Evolutionary conservation across 2,797 vertebrate species (phyloP), one percentile per base, ranked within the genome.

Genomic region (Sandelia bainsii): DNA sequence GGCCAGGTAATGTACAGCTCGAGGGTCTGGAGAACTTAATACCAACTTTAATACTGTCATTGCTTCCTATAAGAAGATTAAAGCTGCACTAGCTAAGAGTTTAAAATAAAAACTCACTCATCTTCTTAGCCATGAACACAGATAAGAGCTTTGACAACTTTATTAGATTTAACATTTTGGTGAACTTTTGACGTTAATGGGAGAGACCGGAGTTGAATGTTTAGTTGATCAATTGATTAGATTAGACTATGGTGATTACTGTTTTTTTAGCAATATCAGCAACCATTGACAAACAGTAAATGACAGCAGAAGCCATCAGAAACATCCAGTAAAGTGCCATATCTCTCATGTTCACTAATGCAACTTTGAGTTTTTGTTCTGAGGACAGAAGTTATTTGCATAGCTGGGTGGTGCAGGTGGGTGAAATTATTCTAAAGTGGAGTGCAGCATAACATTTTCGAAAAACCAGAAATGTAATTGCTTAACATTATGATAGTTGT

Each of bases 1-100:
- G 89, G 96, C 95, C 71, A 96, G 98, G 98, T 99, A 89, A 78
- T 89, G 40, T 2, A 20, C 54, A 62, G 56, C 69, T 22, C 4
- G 27, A 50, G 42, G 8, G 17, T 11, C 13, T 13, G 50, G 0
- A 23, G 22, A 51, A 13, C 0, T 0, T 0, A 44, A 3, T 17
- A 6, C 17, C 17, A 7, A 6, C 7, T 14, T 44, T 42, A 8
- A 37, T 11, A 14, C 1, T 1, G 9, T 46, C 22, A 42, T 29
- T 48, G 10, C 10, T 48, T 20, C 4, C n/a, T 20, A 8, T 20
- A 46, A n/a, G 19, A n/a, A n/a, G 44, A 46, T 17, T 17, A 44
- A 44, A 44, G 42, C 42, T 17, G 42, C 42, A 44, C 42, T n/a
- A 45, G 44, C 44, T n/a, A 45, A 9, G 44, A n/a, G 6, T 45